Evolutionary conservation across 2,113 vertebrate species (phyloP), one percentile per base, ranked within the genome.

Genomic region (Diphyllodes magnificus): DNA sequence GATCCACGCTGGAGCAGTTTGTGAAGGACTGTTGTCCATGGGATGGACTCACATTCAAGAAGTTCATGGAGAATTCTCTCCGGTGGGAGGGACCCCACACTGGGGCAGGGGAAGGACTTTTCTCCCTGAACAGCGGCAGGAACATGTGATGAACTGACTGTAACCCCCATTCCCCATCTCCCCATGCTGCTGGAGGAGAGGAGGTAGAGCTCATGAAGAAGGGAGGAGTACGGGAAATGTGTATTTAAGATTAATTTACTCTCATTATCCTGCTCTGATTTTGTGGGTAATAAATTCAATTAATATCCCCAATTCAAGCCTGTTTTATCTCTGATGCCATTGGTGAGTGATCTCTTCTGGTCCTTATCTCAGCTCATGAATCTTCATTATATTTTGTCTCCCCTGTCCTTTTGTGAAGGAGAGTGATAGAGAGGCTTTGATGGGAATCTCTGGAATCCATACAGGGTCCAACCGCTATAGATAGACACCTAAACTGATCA

Each of bases 301-400:
- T 45, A 45, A 53, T 60, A 59, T 42, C 13, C 11, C 17, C 1
- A 50, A 8, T 68, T 51, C 0, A 0, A 23, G 6, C 69, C 12
- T 51, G 39, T 39, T 77, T 53, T 61, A 15, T 18, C 18, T 27
- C 15, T 28, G 27, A 53, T 28, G 10, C 4, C 39, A 10, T 37
- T 44, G 22, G 15, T 44, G 11, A 60, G 11, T 68, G 14, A 33
- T 33, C 18, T 28, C 9, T 44, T 18, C 17, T 5, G 4, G 22
- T 33, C 45, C 22, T 86, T 37, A 50, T 42, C 31, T 50, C 51
- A 68, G 15, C 27, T 42, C 27, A 60, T 13, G 27, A 69, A 51
- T 12, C 3, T 33, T 53, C 18, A 33, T 11, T 13, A 28, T 19
- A 28, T 33, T 69, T 69, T 77, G 6, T 53, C 37, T 51, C 11